Evolutionary conservation across 2,888 invertebrate genomes (phyloP).

Genomic region (Trichacis sp.): DNA sequence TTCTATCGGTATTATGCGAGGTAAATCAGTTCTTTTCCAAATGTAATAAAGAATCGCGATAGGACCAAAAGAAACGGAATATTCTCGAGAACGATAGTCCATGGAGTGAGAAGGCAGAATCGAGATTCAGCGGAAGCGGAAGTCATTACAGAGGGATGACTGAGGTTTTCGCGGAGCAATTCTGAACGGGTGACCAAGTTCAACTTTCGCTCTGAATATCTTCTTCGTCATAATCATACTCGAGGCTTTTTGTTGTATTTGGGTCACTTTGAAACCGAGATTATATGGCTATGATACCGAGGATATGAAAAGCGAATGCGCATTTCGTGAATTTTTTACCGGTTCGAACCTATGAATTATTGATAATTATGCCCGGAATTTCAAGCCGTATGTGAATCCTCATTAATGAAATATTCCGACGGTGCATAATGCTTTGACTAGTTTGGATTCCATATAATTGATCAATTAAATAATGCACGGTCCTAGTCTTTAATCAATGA

Average conservation of each 20-base stretch:
- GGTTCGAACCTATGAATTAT: background rate
- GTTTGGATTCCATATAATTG: background rate
- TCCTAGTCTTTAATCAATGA: background rate
- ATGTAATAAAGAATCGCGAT: background rate
- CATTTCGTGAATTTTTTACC: background rate
- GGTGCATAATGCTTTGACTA: background rate
- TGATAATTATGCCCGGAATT: background rate
- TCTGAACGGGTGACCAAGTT: background rate
- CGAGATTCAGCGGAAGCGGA: slow-evolving; percentile 3
- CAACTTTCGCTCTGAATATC: slow-evolving; percentile 3
- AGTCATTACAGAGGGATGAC: slow-evolving; percentile 2
- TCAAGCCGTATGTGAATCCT: no score
- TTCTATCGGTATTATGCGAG: no score
- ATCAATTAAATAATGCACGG: background rate
- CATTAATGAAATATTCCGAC: no score
- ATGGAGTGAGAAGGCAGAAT: slow-evolving; percentile 42
- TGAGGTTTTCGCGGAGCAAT: background rate
- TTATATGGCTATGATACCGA: no score
- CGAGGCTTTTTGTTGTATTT: background rate
- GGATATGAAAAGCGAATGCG: background rate
- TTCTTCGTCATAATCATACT: background rate
- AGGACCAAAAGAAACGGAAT: background rate
- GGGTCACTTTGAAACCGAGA: background rate
- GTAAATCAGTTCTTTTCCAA: no score
- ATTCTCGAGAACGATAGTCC: slow-evolving; percentile 17